These are phyloP conservation scores for Halcyon malimbica DNA, from an alignment of 2,113 vertebrate species.

Conservation along the genomic window DNA sequence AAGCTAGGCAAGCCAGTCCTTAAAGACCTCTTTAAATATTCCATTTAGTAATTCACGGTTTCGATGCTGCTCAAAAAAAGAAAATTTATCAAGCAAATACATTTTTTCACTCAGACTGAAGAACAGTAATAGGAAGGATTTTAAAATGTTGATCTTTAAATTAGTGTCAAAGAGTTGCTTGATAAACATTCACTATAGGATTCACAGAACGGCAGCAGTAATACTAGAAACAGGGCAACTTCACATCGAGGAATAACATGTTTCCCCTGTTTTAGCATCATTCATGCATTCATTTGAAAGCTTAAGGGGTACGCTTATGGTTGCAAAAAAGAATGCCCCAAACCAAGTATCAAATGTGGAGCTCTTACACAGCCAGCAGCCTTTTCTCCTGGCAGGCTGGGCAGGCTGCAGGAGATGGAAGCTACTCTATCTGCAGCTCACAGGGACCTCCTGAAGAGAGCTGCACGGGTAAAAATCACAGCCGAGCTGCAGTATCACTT, in stretches of 20 bases:
- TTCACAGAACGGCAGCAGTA: neutral
- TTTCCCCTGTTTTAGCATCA: neutral
- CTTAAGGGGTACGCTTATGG: neutral
- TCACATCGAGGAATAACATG: neutral
- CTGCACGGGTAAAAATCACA: neutral
- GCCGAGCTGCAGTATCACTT: neutral
- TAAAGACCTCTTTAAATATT: neutral
- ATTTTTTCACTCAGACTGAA: neutral
- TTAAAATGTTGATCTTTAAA: neutral
- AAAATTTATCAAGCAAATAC: neutral
- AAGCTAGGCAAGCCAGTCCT: neutral
- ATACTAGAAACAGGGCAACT: neutral
- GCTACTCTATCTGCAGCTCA: neutral
- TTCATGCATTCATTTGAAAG: neutral
- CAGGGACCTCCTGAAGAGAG: constrained; percentile 5
- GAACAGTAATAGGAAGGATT: neutral
- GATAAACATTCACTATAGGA: neutral
- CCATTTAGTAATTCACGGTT: neutral
- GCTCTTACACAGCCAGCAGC: neutral
- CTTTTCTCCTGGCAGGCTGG: neutral
- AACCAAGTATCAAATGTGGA: neutral
- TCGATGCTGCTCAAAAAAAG: neutral
- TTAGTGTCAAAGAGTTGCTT: neutral
- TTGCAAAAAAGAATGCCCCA: neutral
- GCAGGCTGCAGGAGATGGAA: neutral